Conservation (phyloP, 1,140 invertebrate species). For the Drosophila erecta region DNA sequence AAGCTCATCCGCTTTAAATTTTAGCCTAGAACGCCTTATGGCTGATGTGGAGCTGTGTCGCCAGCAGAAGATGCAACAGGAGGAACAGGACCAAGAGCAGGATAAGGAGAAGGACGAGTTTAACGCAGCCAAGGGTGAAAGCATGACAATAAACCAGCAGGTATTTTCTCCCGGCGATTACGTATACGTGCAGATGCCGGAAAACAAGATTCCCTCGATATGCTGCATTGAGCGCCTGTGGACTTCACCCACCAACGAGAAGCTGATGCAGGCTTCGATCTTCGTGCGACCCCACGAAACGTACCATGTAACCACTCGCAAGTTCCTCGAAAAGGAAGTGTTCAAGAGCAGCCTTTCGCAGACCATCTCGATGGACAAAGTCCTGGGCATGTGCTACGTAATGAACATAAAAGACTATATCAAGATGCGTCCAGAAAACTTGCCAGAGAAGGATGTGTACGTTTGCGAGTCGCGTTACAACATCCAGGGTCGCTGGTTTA, state of each 20-base stretch:
- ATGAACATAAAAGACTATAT: conserved; percentile 98
- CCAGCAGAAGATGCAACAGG: conserved; percentile 92
- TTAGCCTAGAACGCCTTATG: conserved; percentile 90
- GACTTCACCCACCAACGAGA: conserved; percentile 92
- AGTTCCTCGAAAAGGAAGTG: conserved; percentile 97
- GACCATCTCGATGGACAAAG: conserved; percentile 93
- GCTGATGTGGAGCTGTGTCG: conserved; percentile 91
- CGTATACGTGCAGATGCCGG: conserved; percentile 78
- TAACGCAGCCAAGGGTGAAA: conserved; percentile 71
- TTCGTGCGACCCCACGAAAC: conserved; percentile 94
- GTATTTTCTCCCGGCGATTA: conserved; percentile 82
- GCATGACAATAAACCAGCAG: conserved; percentile 83
- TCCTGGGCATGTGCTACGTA: conserved; percentile 96
- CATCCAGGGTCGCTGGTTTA: conserved; percentile 93
- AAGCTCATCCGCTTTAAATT: conserved; percentile 94
- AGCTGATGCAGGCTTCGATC: conserved; percentile 95
- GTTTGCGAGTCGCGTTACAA: conserved; percentile 98
- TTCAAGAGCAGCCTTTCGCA: conserved; percentile 95
- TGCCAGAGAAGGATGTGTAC: conserved; percentile 97
- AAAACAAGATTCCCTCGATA: conserved; percentile 89
- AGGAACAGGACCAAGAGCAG: conserved; percentile 89
- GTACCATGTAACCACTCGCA: conserved; percentile 96
- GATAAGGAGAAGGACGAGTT: conserved; percentile 76
- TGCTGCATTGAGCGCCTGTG: conserved; percentile 94
- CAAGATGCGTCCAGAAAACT: conserved; percentile 93